Evolutionary conservation across 2,113 vertebrate species (phyloP).

Genomic region (Cygnus atratus): DNA sequence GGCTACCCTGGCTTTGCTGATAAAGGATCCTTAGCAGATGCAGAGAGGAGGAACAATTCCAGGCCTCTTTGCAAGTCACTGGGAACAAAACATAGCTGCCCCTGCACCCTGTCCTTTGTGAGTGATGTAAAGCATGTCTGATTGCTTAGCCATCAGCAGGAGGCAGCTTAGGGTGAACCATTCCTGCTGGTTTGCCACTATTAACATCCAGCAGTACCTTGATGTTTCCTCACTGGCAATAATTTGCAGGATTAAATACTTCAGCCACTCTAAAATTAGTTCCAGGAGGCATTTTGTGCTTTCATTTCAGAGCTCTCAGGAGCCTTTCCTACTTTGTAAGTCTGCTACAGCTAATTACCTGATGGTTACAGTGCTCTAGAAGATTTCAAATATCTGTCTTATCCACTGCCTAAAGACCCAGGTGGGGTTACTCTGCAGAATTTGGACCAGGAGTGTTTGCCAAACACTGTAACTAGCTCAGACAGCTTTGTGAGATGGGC

Average conservation of each 20-base stretch:
- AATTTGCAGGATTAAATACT: constrained; percentile 69
- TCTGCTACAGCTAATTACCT: constrained; percentile 59
- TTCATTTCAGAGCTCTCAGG: constrained; percentile 52
- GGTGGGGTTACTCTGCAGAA: background rate
- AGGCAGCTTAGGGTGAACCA: background rate
- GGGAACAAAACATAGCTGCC: background rate
- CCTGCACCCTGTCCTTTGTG: background rate
- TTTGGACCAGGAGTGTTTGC: constrained; percentile 42
- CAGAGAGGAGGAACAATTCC: background rate
- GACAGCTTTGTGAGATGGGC: background rate
- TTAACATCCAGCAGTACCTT: constrained; percentile 39
- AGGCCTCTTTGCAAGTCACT: background rate
- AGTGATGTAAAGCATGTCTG: background rate
- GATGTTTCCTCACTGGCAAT: constrained; percentile 49
- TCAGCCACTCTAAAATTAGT: constrained; percentile 58
- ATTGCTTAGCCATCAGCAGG: constrained; percentile 42
- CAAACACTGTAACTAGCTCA: constrained; percentile 5
- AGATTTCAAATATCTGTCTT: constrained; percentile 58
- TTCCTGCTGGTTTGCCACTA: constrained; percentile 37
- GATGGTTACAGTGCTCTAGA: constrained; percentile 12
- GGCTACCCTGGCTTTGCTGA: background rate
- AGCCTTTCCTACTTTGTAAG: constrained; percentile 35
- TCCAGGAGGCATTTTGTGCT: constrained; percentile 56
- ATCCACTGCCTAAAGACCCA: constrained; percentile 28
- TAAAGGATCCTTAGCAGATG: background rate